phyloP scores from a whole-genome alignment of 2,888 invertebrate genomes.

The Elegia similella region DNA sequence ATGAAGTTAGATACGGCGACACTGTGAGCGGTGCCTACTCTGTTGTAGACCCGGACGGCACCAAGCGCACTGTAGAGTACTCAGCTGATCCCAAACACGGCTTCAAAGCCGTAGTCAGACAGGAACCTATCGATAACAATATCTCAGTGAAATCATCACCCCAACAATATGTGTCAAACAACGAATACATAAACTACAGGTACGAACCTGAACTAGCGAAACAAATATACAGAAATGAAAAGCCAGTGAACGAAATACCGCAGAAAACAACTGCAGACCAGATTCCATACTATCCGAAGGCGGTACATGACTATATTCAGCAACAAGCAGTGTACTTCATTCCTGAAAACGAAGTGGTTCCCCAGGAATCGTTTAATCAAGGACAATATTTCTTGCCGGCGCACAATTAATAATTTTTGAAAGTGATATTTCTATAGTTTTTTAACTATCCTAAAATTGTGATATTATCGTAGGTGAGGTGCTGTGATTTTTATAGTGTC shows the following conservation, averaged over 20 bases:
- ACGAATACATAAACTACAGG: conserved; percentile 16
- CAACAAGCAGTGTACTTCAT: conserved; percentile 45
- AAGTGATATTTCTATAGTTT: neutral
- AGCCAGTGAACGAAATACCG: conserved; percentile 18
- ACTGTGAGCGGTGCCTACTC: conserved; percentile 67
- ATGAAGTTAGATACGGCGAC: conserved; percentile 63
- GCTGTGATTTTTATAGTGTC: neutral
- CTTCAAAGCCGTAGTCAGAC: conserved; percentile 76
- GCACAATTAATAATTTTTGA: conserved; percentile 19
- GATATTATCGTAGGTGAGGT: conserved; percentile 21
- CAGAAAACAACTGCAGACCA: neutral
- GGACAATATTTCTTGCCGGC: conserved; percentile 59
- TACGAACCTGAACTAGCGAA: conserved; percentile 27
- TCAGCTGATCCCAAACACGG: conserved; percentile 75
- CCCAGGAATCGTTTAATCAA: conserved; percentile 33
- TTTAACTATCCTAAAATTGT: conserved; percentile 16
- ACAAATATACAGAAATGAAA: conserved; percentile 24
- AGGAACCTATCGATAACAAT: conserved; percentile 48
- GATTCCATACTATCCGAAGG: neutral
- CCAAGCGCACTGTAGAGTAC: conserved; percentile 69
- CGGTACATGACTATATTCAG: conserved; percentile 14
- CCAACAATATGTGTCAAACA: conserved; percentile 7
- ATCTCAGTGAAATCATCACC: neutral
- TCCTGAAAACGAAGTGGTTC: conserved; percentile 46
- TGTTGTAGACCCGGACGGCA: conserved; percentile 70